Evolutionary conservation across 1,140 invertebrate genomes (phyloP), one percentile per base, ranked within the genome.

Genomic region (Caerostris darwini): DNA sequence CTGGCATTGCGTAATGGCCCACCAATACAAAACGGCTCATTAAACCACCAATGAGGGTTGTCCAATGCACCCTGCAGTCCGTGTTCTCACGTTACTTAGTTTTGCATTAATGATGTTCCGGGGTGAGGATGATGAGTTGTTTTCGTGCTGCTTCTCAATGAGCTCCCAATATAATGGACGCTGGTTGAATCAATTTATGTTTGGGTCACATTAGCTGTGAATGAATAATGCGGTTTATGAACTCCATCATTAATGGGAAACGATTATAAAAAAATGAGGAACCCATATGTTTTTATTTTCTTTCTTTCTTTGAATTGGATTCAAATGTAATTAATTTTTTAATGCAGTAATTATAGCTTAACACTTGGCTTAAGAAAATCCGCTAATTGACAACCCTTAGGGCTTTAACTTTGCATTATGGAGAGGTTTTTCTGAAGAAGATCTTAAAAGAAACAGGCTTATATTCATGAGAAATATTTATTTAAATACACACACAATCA

Each of bases 121-220:
- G 56, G 83, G 5, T 19, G 58, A 34, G 10, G 82, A 56, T 85
- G 82, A 85, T 85, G 82, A 85, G 83, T 85, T 85, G 83, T 85
- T 85, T 58, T 57, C 82, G 82, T 85, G 82, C 57, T 85, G 57
- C 56, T 59, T 14, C n/a, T 12, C 57, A 57, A 57, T 85, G 7
- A 85, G 83, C n/a, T 58, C 34, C 34, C 71, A 77, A 77, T 12
- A 77, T 3, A 85, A 85, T 85, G n/a, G 71, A 59, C 2, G 53
- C 17, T 58, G 19, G 34, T 85, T 19, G 83, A 34, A 58, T 85
- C 57, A 59, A 85, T 85, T 58, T 54, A 34, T 34, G 12, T 34
- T 34, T 34, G 12, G 14, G 3, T 64, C 6, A 53, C 34, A 77
- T 77, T 77, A 77, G 6, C 12, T 10, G 50, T 1, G 34, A 0